Base-by-base conservation (phyloP, 2,888 invertebrate genomes). In the Apodemia mormo region DNA sequence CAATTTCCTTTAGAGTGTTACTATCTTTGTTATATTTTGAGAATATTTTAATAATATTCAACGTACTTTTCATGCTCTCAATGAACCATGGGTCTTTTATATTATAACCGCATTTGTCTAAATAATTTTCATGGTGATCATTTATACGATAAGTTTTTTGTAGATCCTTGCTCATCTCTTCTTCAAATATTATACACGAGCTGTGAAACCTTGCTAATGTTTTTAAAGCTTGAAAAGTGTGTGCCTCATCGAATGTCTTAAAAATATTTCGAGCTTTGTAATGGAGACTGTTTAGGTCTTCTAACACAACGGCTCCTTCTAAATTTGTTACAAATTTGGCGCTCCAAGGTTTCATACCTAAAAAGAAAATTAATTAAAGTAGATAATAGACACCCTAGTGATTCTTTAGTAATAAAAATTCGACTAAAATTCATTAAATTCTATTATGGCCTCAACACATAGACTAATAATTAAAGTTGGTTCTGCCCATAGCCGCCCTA, bases 121-220 rank as follows among this genome's bases (percentile, higher is more conserved):
- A 76, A 73, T 80, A 76, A 22, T 82, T 71, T 67, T 76, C 73
- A 74, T 82, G 87, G 30, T 90, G 85, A 52, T 92, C 84, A 73
- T 80, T 78, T 58, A 91, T 79, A n/a, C 73, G 78, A 71, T 85
- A 91, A 29, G 76, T 29, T 43, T 77, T 76, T 12, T 79, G 71
- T 70, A 80, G 79, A 73, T 82, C 85, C 75, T 77, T 86, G 69
- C 78, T 88, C 80, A 75, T 90, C 22, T 81, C 83, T 73, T 93
- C 88, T 81, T 94, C 94, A 74, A 84, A 93, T 71, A 94, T 85
- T n/a, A 94, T 85, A 2, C 92, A 85, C n/a, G 91, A 84, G 0
- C 94, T 91, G 73, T 94, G 95, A 74, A 94, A 91, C 73, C 88
- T 86, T 1, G 94, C 92, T 65, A 94, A 76, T 2, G 92, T 85